Percentiles rank a stretch among this genome's conserved stretches.
These are phyloP conservation scores for Zoroaster sp. DNA, from an alignment of 53 echinoderm and acorn worm genomes.

Conservation along the genomic window DNA sequence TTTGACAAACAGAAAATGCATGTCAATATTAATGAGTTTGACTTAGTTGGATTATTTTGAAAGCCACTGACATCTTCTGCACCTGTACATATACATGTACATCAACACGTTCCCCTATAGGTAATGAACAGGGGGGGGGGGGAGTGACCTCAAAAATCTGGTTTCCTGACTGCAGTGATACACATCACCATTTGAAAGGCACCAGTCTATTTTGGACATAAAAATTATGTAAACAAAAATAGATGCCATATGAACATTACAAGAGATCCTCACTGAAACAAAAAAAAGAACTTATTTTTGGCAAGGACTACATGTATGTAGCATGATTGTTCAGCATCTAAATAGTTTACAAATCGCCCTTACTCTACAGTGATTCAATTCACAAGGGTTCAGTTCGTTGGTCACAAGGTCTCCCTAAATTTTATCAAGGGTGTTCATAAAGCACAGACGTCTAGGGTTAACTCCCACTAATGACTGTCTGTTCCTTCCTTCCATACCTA, in stretches of 20 bases:
- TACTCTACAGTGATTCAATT: neutral
- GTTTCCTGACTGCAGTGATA: neutral
- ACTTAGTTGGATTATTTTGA: neutral
- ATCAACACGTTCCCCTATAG: neutral
- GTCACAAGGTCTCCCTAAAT: neutral
- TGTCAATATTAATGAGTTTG: no score
- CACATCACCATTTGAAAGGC: neutral
- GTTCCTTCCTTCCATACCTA: conserved; percentile 10
- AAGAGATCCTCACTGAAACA: no score
- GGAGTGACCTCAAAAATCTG: neutral
- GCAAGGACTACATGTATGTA: no score
- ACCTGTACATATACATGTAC: neutral
- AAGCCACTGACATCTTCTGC: neutral
- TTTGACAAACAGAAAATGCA: no score
- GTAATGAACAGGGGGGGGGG: neutral
- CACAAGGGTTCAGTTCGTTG: neutral
- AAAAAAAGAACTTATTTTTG: no score
- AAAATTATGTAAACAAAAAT: no score
- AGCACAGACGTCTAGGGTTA: conserved; percentile 31
- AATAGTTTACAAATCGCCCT: conserved; percentile 5
- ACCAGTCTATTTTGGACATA: neutral
- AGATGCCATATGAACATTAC: no score
- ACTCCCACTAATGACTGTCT: conserved; percentile 34
- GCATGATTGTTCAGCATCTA: no score
- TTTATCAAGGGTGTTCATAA: neutral